phyloP scores from a whole-genome alignment of 2,797 vertebrate genomes.

The Podargus strigoides region DNA sequence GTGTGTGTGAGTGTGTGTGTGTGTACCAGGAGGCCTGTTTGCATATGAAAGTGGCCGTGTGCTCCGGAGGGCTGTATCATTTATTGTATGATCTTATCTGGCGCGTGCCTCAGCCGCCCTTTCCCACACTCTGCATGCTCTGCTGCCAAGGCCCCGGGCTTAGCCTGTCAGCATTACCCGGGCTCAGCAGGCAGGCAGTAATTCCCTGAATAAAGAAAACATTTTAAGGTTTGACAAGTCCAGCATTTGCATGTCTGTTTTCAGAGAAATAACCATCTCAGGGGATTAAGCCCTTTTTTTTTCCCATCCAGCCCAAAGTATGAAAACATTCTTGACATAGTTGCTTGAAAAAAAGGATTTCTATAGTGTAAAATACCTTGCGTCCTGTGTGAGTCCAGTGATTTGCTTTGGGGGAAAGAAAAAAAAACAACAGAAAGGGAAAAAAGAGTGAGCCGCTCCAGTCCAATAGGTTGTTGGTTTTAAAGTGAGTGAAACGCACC shows the following conservation, averaged over 20 bases:
- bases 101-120: slow-evolving; percentile 84
- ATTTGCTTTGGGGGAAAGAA: slow-evolving; percentile 12
- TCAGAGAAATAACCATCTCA: slow-evolving; percentile 82
- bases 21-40: slow-evolving; percentile 69
- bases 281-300: slow-evolving; percentile 74
- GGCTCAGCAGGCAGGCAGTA: slow-evolving; percentile 85
- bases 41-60: slow-evolving; percentile 68
- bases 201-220: slow-evolving; percentile 82
- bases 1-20: background rate
- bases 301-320: slow-evolving; percentile 72
- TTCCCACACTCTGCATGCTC: slow-evolving; percentile 88
- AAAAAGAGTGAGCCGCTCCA: slow-evolving; percentile 11
- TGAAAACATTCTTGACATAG: slow-evolving; percentile 81
- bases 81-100: slow-evolving; percentile 82
- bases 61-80: slow-evolving; percentile 78
- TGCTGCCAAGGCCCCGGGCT: slow-evolving; percentile 74
- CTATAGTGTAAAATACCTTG: slow-evolving; percentile 66
- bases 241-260: slow-evolving; percentile 78
- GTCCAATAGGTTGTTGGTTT: slow-evolving; percentile 38
- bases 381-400: slow-evolving; percentile 46
- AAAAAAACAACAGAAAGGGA: background rate
- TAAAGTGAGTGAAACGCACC: background rate
- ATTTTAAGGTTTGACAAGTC: slow-evolving; percentile 72
- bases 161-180: slow-evolving; percentile 80
- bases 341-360: slow-evolving; percentile 79